phyloP scores from a whole-genome alignment of 2,888 invertebrate genomes.

The Agelastica alni region DNA sequence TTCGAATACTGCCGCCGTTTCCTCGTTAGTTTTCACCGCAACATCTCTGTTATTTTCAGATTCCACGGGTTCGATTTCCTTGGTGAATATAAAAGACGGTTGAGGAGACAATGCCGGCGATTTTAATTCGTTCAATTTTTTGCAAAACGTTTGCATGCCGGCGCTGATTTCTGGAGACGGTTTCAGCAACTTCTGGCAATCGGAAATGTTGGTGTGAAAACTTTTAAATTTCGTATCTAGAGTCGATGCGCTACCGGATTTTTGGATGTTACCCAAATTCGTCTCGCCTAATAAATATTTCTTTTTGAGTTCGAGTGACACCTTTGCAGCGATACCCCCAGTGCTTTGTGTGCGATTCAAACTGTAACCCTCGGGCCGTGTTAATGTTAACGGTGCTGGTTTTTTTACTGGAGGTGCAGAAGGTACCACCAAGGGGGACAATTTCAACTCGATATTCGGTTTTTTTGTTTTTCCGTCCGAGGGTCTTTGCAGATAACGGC shows the following conservation, averaged over 20 bases:
- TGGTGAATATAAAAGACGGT: conserved; percentile 14
- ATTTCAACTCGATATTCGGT: conserved; percentile 53
- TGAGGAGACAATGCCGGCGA: conserved; percentile 45
- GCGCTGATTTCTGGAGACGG: conserved; percentile 70
- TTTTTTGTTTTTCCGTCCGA: conserved; percentile 50
- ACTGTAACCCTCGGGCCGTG: conserved; percentile 72
- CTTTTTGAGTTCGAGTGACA: conserved; percentile 84
- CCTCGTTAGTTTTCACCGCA: conserved; percentile 17
- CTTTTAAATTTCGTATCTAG: conserved; percentile 84
- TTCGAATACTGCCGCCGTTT: conserved; percentile 34
- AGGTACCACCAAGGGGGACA: conserved; percentile 55
- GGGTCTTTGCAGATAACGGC: conserved; percentile 57
- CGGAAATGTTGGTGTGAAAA: conserved; percentile 83
- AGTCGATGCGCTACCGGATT: conserved; percentile 82
- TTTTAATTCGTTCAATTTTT: conserved; percentile 49
- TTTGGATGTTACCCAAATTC: conserved; percentile 71
- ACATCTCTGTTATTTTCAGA: conserved; percentile 31
- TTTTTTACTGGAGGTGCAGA: conserved; percentile 41
- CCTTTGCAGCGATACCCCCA: conserved; percentile 85
- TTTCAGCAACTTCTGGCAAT: conserved; percentile 84
- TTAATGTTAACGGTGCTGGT: conserved; percentile 45
- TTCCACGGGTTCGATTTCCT: conserved; percentile 7
- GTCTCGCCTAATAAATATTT: conserved; percentile 79
- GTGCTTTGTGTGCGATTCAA: conserved; percentile 84
- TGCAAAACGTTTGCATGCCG: conserved; percentile 71